phyloP scores from a whole-genome alignment of 2,888 invertebrate genomes.

The Diaperis boleti region DNA sequence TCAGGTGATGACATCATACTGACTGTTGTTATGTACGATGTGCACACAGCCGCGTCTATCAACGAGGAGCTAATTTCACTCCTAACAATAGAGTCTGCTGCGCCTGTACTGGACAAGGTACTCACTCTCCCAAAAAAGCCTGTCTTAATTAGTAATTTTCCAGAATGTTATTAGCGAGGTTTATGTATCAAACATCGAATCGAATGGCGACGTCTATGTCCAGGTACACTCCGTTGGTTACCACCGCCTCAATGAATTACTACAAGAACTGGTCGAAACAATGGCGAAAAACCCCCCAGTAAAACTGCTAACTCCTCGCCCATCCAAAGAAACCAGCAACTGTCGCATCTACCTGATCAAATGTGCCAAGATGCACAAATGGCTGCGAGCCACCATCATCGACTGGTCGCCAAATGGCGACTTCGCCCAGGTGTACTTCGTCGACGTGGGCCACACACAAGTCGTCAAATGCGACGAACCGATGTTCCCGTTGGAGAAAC shows the following conservation, averaged over 20 bases:
- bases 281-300: not conserved
- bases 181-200: constrained; percentile 63
- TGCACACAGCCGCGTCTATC: constrained; percentile 52
- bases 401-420: constrained; percentile 60
- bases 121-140: no score
- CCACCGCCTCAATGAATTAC: constrained; percentile 55
- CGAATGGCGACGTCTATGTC: constrained; percentile 65
- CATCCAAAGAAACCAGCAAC: constrained; percentile 56
- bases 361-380: constrained; percentile 61
- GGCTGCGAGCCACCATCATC: constrained; percentile 68
- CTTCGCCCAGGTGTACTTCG: constrained; percentile 67
- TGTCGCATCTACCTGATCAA: constrained; percentile 67
- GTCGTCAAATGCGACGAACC: constrained; percentile 61
- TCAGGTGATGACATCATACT: constrained; percentile 45
- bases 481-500: constrained; percentile 67
- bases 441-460: constrained; percentile 70
- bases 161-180: constrained; percentile 61
- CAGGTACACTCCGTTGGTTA: constrained; percentile 63
- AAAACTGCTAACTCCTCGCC: not conserved
- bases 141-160: no score
- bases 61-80: constrained; percentile 58
- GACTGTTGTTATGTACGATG: constrained; percentile 60
- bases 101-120: constrained; percentile 55
- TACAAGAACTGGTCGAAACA: constrained; percentile 54
- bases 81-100: constrained; percentile 59